Percentiles rank a stretch among this genome's conserved stretches.
These are phyloP conservation scores for Dasypogon diadema DNA, from an alignment of 2,888 invertebrate genomes.

Conservation along the genomic window DNA sequence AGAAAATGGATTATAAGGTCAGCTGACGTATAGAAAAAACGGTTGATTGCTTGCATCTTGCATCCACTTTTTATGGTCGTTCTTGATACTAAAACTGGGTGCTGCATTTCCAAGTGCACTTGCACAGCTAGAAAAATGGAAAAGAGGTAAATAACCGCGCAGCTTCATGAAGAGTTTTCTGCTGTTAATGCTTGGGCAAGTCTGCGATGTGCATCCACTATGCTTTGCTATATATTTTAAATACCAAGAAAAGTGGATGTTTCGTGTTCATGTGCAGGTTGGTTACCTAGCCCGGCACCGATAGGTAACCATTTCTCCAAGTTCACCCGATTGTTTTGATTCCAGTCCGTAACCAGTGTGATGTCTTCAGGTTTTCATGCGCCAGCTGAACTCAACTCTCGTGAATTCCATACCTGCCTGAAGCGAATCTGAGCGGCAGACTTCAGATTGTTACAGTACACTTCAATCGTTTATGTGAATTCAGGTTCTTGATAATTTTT, in stretches of 20 bases:
- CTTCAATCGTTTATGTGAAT: constrained; percentile 12
- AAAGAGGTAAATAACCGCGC: not conserved
- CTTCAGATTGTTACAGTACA: not conserved
- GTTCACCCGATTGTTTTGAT: not conserved
- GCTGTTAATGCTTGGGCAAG: not conserved
- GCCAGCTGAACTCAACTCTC: too few species aligned
- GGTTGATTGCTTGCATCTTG: not conserved
- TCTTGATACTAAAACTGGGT: not conserved
- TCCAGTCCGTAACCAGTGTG: not conserved
- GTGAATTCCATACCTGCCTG: too few species aligned
- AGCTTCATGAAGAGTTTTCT: not conserved
- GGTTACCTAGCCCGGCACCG: not conserved
- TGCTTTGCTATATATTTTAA: not conserved
- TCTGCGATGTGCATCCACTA: not conserved
- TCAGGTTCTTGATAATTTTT: constrained; percentile 21
- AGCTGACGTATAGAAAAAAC: not conserved
- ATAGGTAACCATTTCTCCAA: not conserved
- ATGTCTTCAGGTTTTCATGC: too few species aligned
- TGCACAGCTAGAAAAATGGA: not conserved
- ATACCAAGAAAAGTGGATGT: not conserved
- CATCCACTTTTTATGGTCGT: not conserved
- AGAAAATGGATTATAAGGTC: not conserved
- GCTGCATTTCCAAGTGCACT: not conserved
- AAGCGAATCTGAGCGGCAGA: not conserved
- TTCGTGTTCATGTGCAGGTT: not conserved